phyloP scores from a whole-genome alignment of 2,888 invertebrate genomes.

The Andrena bicolor region DNA sequence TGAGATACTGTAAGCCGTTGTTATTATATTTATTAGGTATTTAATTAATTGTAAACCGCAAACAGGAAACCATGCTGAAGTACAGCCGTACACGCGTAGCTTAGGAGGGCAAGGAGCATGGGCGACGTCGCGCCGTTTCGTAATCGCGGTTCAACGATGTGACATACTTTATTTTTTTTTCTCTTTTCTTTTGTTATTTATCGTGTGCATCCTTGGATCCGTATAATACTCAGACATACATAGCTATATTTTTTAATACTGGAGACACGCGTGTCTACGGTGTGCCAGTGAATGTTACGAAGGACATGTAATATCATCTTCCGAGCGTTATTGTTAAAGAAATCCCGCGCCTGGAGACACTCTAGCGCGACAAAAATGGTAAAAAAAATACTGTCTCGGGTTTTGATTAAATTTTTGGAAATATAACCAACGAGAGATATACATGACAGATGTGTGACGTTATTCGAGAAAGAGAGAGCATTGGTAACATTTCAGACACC shows the following conservation, averaged over 20 bases:
- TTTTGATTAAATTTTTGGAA: slow-evolving; percentile 18
- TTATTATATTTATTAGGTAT: slow-evolving; percentile 64
- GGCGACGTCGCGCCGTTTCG: slow-evolving; percentile 17
- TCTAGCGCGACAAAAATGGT: background rate
- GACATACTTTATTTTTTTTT: background rate
- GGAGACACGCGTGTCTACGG: slow-evolving; percentile 22
- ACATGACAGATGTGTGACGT: slow-evolving; percentile 1
- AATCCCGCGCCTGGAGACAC: background rate
- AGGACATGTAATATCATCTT: slow-evolving; percentile 1
- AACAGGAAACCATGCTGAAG: slow-evolving; percentile 29
- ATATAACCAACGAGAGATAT: slow-evolving; percentile 4
- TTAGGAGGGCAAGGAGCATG: slow-evolving; percentile 11
- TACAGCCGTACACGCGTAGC: slow-evolving; percentile 20
- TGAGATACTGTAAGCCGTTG: slow-evolving; percentile 53
- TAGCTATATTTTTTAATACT: slow-evolving; percentile 39
- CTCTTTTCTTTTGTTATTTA: slow-evolving; percentile 21
- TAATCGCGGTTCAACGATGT: slow-evolving; percentile 24
- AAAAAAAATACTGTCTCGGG: background rate
- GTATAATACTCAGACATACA: slow-evolving; percentile 66
- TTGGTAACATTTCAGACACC: background rate
- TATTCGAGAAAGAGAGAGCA: slow-evolving; percentile 8
- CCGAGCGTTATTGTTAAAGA: background rate
- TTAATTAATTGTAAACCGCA: slow-evolving; percentile 46
- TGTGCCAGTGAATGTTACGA: slow-evolving; percentile 25
- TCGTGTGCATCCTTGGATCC: slow-evolving; percentile 28